Evolutionary conservation across 1,140 invertebrate species (phyloP), one percentile per base, ranked within the genome.

Genomic region (Zaprionus capensis): DNA sequence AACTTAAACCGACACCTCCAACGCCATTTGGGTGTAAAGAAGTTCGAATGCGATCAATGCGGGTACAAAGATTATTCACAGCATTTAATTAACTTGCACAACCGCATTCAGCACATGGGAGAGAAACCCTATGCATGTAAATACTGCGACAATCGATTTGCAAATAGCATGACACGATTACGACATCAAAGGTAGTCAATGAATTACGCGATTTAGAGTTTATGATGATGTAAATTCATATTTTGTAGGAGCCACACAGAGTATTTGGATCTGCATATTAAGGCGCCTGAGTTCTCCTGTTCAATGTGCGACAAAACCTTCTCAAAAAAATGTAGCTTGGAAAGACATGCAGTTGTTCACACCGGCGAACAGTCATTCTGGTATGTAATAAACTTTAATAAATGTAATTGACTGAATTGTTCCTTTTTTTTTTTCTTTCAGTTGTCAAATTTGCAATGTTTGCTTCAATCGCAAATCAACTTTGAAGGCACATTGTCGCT

Each of bases 321-420:
- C 5, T 56, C 31, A 5, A 61, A 63, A 1, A 68, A 65, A 56
- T 24, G 31, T 7, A 41, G 51, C 17, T 67, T 83, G 7, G 71
- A 64, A 11, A 36, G 56, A 12, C 78, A 84, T 24, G 49, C 61
- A 7, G 56, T 84, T 6, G 74, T 80, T 1, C 81, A 84, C 22
- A 80, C 81, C 5, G 81, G 81, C 1, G 81, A 83, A 46, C 77
- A 77, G 14, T 66, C 81, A 34, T 84, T 78, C n/a, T 41, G 69
- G 81, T 84, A 36, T 57, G 0, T 6, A 2, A 5, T 28, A 0
- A 22, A 14, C 4, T 20, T 14, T 5, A 6, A 4, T 31, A 3
- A 17, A 15, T 12, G 4, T 9, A 17, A 0, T 44, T 28, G 0
- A 5, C 3, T 26, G 4, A 11, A 31, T 34, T 36, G 20, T 14